Percentiles rank a stretch among this genome's conserved stretches.
Conservation (phyloP, 2,113 vertebrate species). For the Engystomops pustulosus region DNA sequence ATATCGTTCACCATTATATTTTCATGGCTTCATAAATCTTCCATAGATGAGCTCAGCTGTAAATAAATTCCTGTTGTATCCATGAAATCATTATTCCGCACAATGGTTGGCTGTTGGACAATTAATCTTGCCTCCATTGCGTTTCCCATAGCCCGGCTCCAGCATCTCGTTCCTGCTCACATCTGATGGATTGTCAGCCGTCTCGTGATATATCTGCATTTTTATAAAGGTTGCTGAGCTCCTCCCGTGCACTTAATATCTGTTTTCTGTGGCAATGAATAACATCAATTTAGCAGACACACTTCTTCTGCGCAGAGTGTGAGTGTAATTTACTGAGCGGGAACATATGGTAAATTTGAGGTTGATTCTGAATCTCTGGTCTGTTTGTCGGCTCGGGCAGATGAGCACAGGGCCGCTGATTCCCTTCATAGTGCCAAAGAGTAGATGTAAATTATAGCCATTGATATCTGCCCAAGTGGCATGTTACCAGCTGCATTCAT, state of each 20-base stretch:
- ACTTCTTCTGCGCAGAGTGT: neutral
- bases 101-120: neutral
- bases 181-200: neutral
- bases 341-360: conserved; percentile 21
- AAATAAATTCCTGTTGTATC: neutral
- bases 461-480: conserved; percentile 30
- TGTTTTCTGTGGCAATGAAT: neutral
- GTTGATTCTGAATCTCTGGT: neutral
- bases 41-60: neutral
- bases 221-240: neutral
- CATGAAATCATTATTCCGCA: neutral
- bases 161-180: neutral
- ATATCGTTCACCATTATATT: neutral
- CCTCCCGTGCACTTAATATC: conserved; percentile 26
- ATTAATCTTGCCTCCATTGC: conserved; percentile 16
- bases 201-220: neutral
- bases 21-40: neutral
- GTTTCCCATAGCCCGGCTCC: neutral
- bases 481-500: neutral
- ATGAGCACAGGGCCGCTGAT: neutral
- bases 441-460: neutral
- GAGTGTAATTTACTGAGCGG: conserved; percentile 21
- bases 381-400: neutral
- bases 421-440: neutral
- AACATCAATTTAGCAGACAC: conserved; percentile 3